Percentiles rank a stretch among this genome's conserved stretches.
These are phyloP conservation scores for Pogonus chalceus DNA, from an alignment of 1,140 invertebrate genomes.

Conservation along the genomic window DNA sequence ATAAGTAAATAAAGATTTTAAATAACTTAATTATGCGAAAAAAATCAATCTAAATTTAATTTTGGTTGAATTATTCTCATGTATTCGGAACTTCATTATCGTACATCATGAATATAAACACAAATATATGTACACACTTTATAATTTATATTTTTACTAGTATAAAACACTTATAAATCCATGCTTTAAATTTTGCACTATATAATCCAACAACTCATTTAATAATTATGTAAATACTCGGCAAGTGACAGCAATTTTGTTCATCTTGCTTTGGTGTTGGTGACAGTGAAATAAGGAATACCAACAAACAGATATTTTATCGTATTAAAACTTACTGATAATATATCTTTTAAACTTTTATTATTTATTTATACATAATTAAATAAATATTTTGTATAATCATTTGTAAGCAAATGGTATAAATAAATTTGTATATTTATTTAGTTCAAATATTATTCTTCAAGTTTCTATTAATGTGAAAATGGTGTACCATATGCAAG, in stretches of 20 bases:
- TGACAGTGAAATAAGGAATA: no score
- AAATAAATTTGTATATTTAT: no score
- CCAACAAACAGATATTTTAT: no score
- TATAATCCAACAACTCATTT: neutral
- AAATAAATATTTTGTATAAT: no score
- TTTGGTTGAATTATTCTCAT: neutral
- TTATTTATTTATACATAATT: no score
- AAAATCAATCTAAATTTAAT: slow-evolving; percentile 4
- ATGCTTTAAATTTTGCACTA: neutral
- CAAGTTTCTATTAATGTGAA: no score
- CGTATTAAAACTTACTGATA: no score
- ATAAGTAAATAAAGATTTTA: neutral
- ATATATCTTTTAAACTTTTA: no score
- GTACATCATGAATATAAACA: neutral
- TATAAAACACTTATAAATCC: neutral
- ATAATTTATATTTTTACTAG: neutral
- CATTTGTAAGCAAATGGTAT: no score
- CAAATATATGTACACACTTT: neutral
- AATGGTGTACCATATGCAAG: no score
- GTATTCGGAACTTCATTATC: neutral
- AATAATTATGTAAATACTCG: slow-evolving; percentile 4
- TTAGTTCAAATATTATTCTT: no score
- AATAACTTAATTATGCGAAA: neutral
- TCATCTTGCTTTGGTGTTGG: no score
- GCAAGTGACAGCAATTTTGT: slow-evolving; percentile 2